Base-by-base conservation (phyloP, 2,797 vertebrate genomes). In the Podargus strigoides region DNA sequence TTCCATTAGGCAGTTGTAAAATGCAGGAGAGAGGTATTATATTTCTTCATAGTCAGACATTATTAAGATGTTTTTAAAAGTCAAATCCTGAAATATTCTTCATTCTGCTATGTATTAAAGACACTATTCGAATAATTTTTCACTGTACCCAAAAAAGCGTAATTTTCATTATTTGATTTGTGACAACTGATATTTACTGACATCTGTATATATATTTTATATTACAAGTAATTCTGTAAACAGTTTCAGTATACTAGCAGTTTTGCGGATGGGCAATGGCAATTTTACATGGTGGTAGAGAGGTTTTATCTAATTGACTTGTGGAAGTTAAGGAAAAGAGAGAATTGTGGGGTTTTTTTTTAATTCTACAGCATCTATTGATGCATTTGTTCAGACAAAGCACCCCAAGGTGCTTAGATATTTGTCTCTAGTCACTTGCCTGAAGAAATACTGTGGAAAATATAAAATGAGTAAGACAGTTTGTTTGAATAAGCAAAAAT, bases 1-100 rank as follows among this genome's bases (percentile, higher is more conserved):
- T 92, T 94, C 69, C 59, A 32, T 93, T 87, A 86, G 44, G 23
- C 39, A 88, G 7, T 14, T 86, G 28, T 75, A 88, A 93, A 95
- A 73, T 68, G 46, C 55, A 79, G 42, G 62, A 73, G 39, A 80
- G 28, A 36, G 19, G 14, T 53, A 46, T 53, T 90, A 2, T 50
- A 53, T 91, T 95, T 95, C 66, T 81, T 69, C 41, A 76, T 32
- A 68, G 21, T 66, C 18, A 85, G 79, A 27, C 5, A 11, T 93
- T 77, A 66, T 50, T 78, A 70, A 77, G 36, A 69, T 55, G 16
- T 32, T 90, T 87, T 66, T 64, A 62, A 21, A 77, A 55, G 44
- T 81, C 22, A 80, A 52, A 84, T 83, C 41, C 69, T 76, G 36
- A 77, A 66, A 81, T 84, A 55, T 5, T 89, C 12, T 82, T 86